phyloP scores from a whole-genome alignment of 2,113 vertebrate genomes.

The Bucco capensis region DNA sequence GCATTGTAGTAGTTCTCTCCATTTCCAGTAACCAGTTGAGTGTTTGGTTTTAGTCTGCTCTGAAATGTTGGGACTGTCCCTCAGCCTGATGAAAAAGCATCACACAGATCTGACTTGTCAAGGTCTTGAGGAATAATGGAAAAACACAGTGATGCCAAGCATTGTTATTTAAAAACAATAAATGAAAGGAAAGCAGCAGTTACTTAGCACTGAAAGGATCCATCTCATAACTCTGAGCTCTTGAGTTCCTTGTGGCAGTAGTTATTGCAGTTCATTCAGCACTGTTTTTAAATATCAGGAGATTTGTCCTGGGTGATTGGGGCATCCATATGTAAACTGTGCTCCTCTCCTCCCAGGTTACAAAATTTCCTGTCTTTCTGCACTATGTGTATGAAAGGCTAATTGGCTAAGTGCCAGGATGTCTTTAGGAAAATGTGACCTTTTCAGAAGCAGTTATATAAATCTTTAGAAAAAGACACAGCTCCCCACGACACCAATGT shows the following conservation, averaged over 20 bases:
- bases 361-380: not conserved
- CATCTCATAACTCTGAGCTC: not conserved
- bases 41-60: not conserved
- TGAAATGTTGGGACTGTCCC: not conserved
- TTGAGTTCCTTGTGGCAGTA: not conserved
- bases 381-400: not conserved
- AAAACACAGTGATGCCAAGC: not conserved
- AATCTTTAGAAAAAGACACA: not conserved
- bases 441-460: not conserved
- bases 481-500: not conserved
- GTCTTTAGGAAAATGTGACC: not conserved
- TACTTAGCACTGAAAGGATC: not conserved
- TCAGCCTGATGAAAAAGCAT: not conserved
- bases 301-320: not conserved
- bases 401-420: not conserved
- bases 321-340: not conserved
- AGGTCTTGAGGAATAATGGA: not conserved
- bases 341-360: not conserved
- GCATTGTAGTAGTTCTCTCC: not conserved
- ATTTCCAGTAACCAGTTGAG: constrained; percentile 7
- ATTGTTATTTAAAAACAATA: not conserved
- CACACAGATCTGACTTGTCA: not conserved
- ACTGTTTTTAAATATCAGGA: not conserved
- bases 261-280: constrained; percentile 47
- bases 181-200: not conserved